Evolutionary conservation across 37 sponge, comb jelly and placozoan genomes (phyloP).

Genomic region (Agelas oroides): DNA sequence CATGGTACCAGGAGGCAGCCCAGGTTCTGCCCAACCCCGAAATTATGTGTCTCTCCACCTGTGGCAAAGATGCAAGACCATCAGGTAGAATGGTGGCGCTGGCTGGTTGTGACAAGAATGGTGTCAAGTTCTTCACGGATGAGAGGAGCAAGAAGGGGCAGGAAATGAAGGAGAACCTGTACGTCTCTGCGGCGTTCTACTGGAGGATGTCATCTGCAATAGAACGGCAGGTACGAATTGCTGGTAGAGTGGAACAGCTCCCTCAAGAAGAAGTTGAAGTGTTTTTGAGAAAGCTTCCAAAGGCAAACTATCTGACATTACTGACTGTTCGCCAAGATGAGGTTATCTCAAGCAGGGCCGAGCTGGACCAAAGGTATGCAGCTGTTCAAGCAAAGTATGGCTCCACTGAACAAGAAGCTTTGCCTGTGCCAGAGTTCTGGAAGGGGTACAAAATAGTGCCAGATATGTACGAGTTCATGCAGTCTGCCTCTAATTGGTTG

Average conservation of each 20-base stretch:
- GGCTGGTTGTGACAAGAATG: conserved; percentile 55
- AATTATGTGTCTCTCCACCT: conserved; percentile 74
- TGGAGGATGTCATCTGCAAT: conserved; percentile 77
- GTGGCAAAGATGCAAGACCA: conserved; percentile 69
- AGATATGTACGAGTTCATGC: too few relatives aligned
- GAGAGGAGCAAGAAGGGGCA: conserved; percentile 77
- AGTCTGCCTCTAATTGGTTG: too few relatives aligned
- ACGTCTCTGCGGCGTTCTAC: conserved; percentile 74
- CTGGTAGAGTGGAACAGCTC: conserved; percentile 66
- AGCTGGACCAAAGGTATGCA: too few relatives aligned
- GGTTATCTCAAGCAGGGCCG: too few relatives aligned
- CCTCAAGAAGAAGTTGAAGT: conserved; percentile 46
- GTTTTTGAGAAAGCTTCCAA: conserved; percentile 66
- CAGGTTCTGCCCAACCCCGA: conserved; percentile 35
- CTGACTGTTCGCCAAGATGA: too few relatives aligned
- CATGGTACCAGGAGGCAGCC: conserved; percentile 77
- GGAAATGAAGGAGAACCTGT: conserved; percentile 75
- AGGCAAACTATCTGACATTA: conserved; percentile 25
- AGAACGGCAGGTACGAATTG: conserved; percentile 81
- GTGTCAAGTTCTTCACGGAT: conserved; percentile 85
- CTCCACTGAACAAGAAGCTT: too few relatives aligned
- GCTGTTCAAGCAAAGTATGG: too few relatives aligned
- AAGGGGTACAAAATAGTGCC: too few relatives aligned
- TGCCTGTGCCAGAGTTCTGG: too few relatives aligned
- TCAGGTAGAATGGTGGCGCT: conserved; percentile 84